Conservation (phyloP, 2,113 vertebrate genomes). For the Okapia johnstoni region DNA sequence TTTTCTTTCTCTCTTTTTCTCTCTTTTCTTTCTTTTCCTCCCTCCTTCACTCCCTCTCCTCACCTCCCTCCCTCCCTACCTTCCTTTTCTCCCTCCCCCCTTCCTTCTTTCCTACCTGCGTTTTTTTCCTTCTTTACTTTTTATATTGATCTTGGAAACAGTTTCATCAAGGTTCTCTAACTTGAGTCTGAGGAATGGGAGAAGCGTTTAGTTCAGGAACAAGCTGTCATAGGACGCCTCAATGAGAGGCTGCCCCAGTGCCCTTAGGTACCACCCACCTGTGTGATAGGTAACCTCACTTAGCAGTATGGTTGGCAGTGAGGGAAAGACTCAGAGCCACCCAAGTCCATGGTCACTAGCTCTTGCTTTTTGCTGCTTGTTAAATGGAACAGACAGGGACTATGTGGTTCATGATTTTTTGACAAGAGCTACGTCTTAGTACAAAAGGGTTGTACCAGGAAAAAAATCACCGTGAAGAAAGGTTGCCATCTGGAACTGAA, state of each 20-base stretch:
- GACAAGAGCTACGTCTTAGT: background rate
- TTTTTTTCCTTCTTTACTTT: slow-evolving; percentile 5
- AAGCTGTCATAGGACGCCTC: slow-evolving; percentile 27
- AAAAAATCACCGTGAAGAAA: background rate
- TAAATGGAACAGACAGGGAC: background rate
- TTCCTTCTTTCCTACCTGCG: background rate
- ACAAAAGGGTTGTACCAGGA: too few relatives aligned
- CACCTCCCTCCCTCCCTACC: fast-evolving
- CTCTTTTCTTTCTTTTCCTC: fast-evolving
- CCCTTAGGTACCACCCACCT: fast-evolving
- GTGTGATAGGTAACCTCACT: background rate
- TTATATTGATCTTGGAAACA: background rate
- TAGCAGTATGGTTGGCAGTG: background rate
- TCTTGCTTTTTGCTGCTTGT: background rate
- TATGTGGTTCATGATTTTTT: background rate
- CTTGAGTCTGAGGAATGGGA: background rate
- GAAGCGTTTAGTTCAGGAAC: slow-evolving; percentile 53
- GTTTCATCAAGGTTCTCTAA: background rate
- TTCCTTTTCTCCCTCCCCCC: fast-evolving
- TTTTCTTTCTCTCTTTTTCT: slow-evolving; percentile 6
- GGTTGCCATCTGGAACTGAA: background rate
- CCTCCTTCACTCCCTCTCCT: fast-evolving
- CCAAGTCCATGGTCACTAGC: fast-evolving
- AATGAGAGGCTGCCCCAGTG: background rate
- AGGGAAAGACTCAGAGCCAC: background rate